Conservation (phyloP, 1,140 invertebrate genomes). For the Drosophila mauritiana region DNA sequence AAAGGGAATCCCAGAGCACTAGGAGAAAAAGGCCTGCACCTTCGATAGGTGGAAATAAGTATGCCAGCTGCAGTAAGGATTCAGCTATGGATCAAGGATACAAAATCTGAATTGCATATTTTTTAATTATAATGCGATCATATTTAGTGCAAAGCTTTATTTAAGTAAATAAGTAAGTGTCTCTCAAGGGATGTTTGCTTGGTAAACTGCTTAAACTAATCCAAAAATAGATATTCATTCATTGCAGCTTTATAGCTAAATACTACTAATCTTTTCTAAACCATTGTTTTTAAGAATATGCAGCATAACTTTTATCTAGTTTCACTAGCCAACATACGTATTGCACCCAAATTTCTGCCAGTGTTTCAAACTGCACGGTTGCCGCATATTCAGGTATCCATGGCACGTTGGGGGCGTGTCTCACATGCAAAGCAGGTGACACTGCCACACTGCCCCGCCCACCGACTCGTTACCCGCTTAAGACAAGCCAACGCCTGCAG, state of each 20-base stretch:
- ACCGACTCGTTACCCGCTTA: slow-evolving; percentile 42
- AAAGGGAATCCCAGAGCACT: slow-evolving; percentile 45
- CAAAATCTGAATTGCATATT: neutral
- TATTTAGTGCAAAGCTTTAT: no score
- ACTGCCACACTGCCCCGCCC: slow-evolving; percentile 22
- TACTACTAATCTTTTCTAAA: no score
- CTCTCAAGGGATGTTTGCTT: neutral
- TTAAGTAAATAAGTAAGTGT: no score
- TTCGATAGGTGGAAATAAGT: slow-evolving; percentile 4
- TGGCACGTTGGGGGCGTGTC: slow-evolving; percentile 67
- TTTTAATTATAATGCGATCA: neutral
- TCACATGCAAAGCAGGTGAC: slow-evolving; percentile 74
- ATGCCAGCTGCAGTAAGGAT: neutral
- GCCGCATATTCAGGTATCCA: slow-evolving; percentile 57
- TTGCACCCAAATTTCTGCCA: neutral
- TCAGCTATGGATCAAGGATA: neutral
- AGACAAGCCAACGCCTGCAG: slow-evolving; percentile 53
- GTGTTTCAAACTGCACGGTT: slow-evolving; percentile 31
- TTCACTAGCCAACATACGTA: no score
- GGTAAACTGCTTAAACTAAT: neutral
- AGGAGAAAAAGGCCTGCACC: slow-evolving; percentile 9
- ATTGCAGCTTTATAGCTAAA: no score
- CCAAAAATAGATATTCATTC: no score
- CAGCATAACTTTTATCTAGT: no score
- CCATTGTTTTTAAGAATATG: no score